phyloP scores from a whole-genome alignment of 2,888 invertebrate species.

The Branchipolynoe longqiensis region DNA sequence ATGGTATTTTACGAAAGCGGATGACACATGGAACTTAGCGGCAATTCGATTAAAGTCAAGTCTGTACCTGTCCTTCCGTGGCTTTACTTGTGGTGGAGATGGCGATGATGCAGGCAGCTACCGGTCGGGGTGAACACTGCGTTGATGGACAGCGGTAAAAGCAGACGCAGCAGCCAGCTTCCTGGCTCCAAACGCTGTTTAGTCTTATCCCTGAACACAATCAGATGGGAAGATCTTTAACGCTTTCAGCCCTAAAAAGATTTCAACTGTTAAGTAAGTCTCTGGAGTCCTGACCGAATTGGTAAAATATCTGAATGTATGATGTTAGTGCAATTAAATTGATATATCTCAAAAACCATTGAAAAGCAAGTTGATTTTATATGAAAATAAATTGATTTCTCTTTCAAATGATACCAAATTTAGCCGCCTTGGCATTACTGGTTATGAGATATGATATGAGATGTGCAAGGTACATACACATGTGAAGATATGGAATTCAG shows the following conservation, averaged over 20 bases:
- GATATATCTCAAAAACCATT: too few relatives aligned
- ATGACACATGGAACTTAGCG: not conserved
- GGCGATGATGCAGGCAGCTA: conserved; percentile 8
- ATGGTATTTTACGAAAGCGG: not conserved
- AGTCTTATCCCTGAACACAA: not conserved
- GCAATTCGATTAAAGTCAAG: not conserved
- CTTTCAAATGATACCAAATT: too few relatives aligned
- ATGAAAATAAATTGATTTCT: not conserved
- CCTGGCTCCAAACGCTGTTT: conserved; percentile 21
- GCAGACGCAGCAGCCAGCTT: not conserved
- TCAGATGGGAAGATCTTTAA: not conserved
- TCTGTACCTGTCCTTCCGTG: conserved; percentile 7
- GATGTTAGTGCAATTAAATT: too few relatives aligned
- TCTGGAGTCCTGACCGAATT: not conserved
- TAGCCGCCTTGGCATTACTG: too few relatives aligned
- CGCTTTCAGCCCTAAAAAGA: too few relatives aligned
- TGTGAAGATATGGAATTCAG: not conserved
- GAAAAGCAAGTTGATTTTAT: not conserved
- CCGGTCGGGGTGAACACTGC: not conserved
- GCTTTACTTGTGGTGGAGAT: not conserved
- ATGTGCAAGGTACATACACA: not conserved
- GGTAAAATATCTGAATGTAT: too few relatives aligned
- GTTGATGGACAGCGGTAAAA: conserved; percentile 15
- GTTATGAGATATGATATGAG: not conserved
- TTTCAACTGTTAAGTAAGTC: not conserved